Percentiles rank a stretch among this genome's conserved stretches.
These are phyloP conservation scores for Anas flavirostris DNA, from an alignment of 2,797 vertebrate species.

Conservation along the genomic window DNA sequence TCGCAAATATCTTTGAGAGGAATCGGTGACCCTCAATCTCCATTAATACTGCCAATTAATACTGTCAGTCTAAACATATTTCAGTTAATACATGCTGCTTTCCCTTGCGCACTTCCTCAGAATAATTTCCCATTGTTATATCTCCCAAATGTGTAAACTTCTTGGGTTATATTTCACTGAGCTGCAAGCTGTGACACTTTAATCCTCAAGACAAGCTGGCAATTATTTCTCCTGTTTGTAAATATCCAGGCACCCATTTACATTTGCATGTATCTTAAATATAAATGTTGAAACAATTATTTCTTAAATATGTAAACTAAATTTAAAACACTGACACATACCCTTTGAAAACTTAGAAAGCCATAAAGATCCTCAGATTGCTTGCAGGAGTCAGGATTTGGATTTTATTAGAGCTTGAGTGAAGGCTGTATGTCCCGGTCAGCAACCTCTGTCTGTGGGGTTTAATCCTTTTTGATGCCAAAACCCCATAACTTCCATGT, in stretches of 20 bases:
- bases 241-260: slow-evolving; percentile 30
- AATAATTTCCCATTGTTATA: slow-evolving; percentile 37
- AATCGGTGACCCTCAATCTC: not conserved
- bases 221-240: slow-evolving; percentile 43
- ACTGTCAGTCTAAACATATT: slow-evolving; percentile 38
- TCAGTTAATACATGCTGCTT: not conserved
- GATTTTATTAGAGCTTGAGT: not conserved
- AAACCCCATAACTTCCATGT: not conserved
- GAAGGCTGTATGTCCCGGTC: not conserved
- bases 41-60: slow-evolving; percentile 13
- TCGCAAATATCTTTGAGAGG: not conserved
- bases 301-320: slow-evolving; percentile 6
- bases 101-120: not conserved
- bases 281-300: slow-evolving; percentile 34
- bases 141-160: slow-evolving; percentile 46
- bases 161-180: not conserved
- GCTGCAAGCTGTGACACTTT: slow-evolving; percentile 23
- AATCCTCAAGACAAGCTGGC: slow-evolving; percentile 22
- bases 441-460: not conserved
- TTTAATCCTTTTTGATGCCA: not conserved
- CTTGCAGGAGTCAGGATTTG: not conserved
- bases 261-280: slow-evolving; percentile 37
- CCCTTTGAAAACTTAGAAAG: slow-evolving; percentile 13
- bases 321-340: not conserved
- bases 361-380: not conserved